Base-by-base conservation (phyloP, 30 jellyfish, hydroid and myxozoan species). In the Morbakka virulenta region DNA sequence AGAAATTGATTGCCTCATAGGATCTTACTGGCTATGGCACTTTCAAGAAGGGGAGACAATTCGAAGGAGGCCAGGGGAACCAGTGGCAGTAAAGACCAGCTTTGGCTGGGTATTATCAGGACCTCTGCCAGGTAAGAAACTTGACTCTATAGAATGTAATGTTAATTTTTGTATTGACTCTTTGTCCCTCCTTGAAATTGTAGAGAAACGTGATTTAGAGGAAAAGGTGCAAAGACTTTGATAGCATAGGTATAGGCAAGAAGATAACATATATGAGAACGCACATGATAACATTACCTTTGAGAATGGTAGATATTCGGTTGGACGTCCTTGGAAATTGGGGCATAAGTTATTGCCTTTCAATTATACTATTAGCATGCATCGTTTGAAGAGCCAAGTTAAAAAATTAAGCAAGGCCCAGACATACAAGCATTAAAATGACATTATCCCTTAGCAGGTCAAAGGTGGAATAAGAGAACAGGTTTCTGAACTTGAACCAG, bases 61-160 rank as follows among this genome's bases (percentile, higher is more conserved):
- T 26, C 85, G 75, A 49, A 33, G 53, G 72, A 25, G 64, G 84
- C 20, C 76, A 72, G 35, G 50, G 3, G 77, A 72, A 51, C 77
- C 77, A 0, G 83, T 72, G 57, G 83, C 83, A 50, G 83, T 72
- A 27, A 72, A 72, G 36, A 72, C 83, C 50, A 51, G 21, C 32
- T 35, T 72, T 34, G 83, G 83, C 52, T 72, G 83, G 78, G 83
- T 72, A 25, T 51, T 72, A 33, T 72, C 83, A 3, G 83, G 83
- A 50, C 83, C 77, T 28, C 47, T 72, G n/a, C 31, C 48, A 17
- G 83, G 77, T 50, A 65, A 47, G 77, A 35, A 29, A 50, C 0
- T 72, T 36, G 35, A 3, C 23, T 0, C 17, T 71, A 49, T 32
- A 14, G 25, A 47, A n/a, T 23, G 17, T 48, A 0, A 48, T 47